phyloP scores from a whole-genome alignment of 2,113 vertebrate genomes.

The Amphiprion percula region DNA sequence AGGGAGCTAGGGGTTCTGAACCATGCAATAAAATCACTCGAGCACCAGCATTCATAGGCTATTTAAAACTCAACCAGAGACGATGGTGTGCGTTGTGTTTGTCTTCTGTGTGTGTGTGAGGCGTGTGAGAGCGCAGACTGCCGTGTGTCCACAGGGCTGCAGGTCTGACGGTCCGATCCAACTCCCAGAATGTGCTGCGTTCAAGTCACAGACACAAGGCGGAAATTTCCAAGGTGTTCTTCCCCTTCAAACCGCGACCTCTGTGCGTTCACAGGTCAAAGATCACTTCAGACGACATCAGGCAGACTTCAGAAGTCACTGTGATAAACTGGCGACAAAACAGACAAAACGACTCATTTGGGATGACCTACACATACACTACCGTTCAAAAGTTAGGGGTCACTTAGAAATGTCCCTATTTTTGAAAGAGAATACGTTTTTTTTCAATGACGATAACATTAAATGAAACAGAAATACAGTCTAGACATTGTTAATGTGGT shows the following conservation, averaged over 20 bases:
- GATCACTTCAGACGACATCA: too few species aligned
- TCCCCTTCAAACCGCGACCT: neutral
- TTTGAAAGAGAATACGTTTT: too few species aligned
- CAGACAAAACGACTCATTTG: too few species aligned
- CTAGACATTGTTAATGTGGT: too few species aligned
- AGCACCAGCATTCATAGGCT: slow-evolving; percentile 87
- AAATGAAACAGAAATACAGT: too few species aligned
- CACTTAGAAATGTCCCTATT: too few species aligned
- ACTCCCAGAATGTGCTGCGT: neutral
- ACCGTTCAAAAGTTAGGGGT: too few species aligned
- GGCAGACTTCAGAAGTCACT: too few species aligned
- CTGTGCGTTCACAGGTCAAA: neutral
- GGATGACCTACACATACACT: too few species aligned
- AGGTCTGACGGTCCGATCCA: neutral
- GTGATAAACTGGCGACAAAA: too few species aligned
- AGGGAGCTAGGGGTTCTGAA: slow-evolving; percentile 36
- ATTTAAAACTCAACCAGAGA: slow-evolving; percentile 81
- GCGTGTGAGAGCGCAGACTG: slow-evolving; percentile 58
- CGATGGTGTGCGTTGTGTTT: slow-evolving; percentile 83
- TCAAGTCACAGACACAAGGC: neutral
- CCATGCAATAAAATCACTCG: slow-evolving; percentile 88
- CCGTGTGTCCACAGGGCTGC: slow-evolving; percentile 13
- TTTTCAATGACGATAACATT: too few species aligned
- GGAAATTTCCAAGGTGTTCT: too few species aligned
- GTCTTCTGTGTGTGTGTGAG: slow-evolving; percentile 78